phyloP scores from a whole-genome alignment of 2,113 vertebrate genomes.

The Sphyrna mokarran region DNA sequence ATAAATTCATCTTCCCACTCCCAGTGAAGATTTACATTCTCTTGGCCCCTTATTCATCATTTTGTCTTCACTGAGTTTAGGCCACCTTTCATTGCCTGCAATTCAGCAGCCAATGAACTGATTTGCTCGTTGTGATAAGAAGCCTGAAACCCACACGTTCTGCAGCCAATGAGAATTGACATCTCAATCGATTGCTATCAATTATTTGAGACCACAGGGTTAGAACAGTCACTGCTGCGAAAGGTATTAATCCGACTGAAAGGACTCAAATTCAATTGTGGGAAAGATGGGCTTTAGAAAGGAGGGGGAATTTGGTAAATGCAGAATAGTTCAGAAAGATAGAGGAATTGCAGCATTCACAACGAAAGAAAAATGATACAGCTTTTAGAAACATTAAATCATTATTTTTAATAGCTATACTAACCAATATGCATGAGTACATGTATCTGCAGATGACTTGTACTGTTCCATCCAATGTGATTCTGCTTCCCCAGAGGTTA shows the following conservation, averaged over 20 bases:
- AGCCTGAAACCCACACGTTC: too few relatives aligned
- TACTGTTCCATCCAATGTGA: slow-evolving; percentile 91
- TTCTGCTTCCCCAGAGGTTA: slow-evolving; percentile 84
- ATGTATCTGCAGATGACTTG: slow-evolving; percentile 82
- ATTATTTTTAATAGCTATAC: slow-evolving; percentile 40
- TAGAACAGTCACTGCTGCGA: too few relatives aligned
- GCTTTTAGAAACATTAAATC: neutral
- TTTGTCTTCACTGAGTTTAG: too few relatives aligned
- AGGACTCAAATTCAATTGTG: neutral
- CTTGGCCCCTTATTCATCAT: too few relatives aligned
- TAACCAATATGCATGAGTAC: slow-evolving; percentile 91
- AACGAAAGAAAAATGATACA: neutral
- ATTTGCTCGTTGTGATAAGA: too few relatives aligned
- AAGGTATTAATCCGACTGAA: neutral
- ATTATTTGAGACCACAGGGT: too few relatives aligned
- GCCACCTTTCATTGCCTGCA: too few relatives aligned
- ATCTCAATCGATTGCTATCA: too few relatives aligned
- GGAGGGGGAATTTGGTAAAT: neutral
- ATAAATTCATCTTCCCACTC: too few relatives aligned
- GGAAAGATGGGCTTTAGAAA: neutral
- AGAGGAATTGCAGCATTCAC: neutral
- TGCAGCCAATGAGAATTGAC: too few relatives aligned
- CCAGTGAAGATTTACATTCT: too few relatives aligned
- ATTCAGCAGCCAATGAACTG: too few relatives aligned
- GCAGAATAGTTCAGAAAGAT: neutral